Evolutionary conservation across 2,888 invertebrate species (phyloP), one percentile per base, ranked within the genome.

Genomic region (Crematogaster levior): DNA sequence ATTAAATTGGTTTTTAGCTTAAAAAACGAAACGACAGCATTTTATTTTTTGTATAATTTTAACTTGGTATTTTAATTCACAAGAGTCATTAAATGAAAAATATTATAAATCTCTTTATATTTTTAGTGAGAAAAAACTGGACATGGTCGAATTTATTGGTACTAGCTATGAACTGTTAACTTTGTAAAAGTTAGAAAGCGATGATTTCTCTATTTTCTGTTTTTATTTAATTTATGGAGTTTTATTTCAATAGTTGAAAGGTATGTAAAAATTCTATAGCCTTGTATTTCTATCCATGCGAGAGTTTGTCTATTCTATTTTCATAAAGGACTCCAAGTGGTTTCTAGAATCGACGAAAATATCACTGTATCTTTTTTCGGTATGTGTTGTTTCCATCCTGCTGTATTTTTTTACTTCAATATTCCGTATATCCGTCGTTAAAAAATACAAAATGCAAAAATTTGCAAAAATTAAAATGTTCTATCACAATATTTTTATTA

Each of bases 321-420:
- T 65, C 51, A 75, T 77, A 68, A 77, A 77, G 43, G 21, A 6
- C 18, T 56, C 24, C 30, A 53, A 77, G 68, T 77, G 68, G 43
- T 68, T 77, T 68, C 21, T 40, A 3, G 18, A 77, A 66, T 10
- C 24, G 58, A 21, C 30, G 27, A 21, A 68, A 77, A 75, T 75
- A 75, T 65, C 9, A 51, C 27, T 3, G 5, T n/a, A 18, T 15
- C 15, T 68, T 40, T 75, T 56, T 68, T 18, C 12, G 7, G 3
- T 53, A 6, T 15, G 40, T 27, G 9, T 53, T 53, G 53, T 21
- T 53, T 74, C n/a, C 40, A 51, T 12, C 7, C 48, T 46, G 27
- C 15, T 51, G 3, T 60, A 27, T 65, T 40, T 65, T n/a, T 53
- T 9, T n/a, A 3, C 12, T 18, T 51, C 51, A n/a, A 66, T 40